Evolutionary conservation across 2,888 invertebrate species (phyloP), one percentile per base, ranked within the genome.

Genomic region (Leptinotarsa juncta): DNA sequence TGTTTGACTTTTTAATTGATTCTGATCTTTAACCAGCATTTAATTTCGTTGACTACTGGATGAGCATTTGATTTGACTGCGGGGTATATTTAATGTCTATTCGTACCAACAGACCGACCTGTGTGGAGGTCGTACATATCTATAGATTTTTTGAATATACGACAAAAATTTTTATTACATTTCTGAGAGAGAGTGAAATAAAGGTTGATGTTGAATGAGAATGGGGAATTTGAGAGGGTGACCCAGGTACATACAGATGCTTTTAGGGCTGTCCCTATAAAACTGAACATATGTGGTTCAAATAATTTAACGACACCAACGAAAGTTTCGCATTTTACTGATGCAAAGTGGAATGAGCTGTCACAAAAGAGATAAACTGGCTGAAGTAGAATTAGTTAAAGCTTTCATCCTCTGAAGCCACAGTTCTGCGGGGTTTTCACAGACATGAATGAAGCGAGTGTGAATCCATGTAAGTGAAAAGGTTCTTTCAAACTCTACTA

Each of bases 391-490:
- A 77, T 77, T 74, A 77, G 77, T 73, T 74, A 77, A 77, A 77
- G 77, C 77, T 77, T 72, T 77, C 75, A 77, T 77, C 77, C 74
- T 67, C 67, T 62, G 23, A 72, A 71, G 78, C 76, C 73, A 62
- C 71, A 75, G 60, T 72, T 72, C 70, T 75, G 70, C 72, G 32
- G 72, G 16, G 62, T 15, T 62, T 62, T 62, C 42, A 32, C 32
- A 12, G 42, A 42, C 62, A 62, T 62, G 70, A 74, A 76, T 73
- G 77, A 80, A 80, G 81, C 81, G 82, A 83, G 82, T 83, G 82
- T 82, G 79, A 82, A 82, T 79, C 80, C 83, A 78, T 83, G 83
- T 83, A 78, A 75, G 81, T 77, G 77, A 76, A 81, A 74, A 76
- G 73, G 65, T 69, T 65, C 67, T 26, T 42, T 42, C 32, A 26